Percentiles rank a stretch among this genome's conserved stretches.
phyloP scores from a whole-genome alignment of 1,140 invertebrate genomes.

The Atta cephalotes region DNA sequence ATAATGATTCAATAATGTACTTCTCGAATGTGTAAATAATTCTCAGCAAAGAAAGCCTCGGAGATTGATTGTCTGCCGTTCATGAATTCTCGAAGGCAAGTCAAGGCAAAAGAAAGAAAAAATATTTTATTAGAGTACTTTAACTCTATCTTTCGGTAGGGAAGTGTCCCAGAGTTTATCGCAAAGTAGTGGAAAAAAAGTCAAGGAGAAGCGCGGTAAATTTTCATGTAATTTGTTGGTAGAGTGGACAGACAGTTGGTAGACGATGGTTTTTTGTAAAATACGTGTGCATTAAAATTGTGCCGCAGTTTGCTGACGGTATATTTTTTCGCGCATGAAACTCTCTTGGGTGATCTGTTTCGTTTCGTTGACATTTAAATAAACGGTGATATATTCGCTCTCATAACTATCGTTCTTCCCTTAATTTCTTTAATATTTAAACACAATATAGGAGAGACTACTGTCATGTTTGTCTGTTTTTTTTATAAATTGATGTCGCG shows the following conservation, averaged over 20 bases:
- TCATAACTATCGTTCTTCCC: slow-evolving; percentile 15
- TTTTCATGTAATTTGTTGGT: slow-evolving; percentile 33
- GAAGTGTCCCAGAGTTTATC: background rate
- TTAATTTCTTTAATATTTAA: slow-evolving; percentile 43
- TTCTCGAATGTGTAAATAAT: slow-evolving; percentile 38
- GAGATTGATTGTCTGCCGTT: background rate
- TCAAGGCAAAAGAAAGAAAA: slow-evolving; percentile 33
- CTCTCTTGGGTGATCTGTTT: slow-evolving; percentile 21
- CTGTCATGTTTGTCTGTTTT: background rate
- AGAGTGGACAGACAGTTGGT: background rate
- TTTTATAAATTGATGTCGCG: slow-evolving; percentile 34
- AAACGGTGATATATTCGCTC: slow-evolving; percentile 9
- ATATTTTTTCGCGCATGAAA: slow-evolving; percentile 1
- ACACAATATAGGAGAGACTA: background rate
- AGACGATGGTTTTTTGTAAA: background rate
- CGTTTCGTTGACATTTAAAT: slow-evolving; percentile 42
- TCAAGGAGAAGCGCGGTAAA: background rate
- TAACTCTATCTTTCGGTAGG: slow-evolving; percentile 33
- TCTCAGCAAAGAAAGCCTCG: background rate
- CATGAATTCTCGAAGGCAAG: slow-evolving; percentile 5
- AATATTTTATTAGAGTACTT: slow-evolving; percentile 43
- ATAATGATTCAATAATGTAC: slow-evolving; percentile 38
- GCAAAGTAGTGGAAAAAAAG: background rate
- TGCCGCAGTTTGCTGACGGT: background rate
- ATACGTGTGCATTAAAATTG: background rate